Evolutionary conservation across 2,113 vertebrate genomes (phyloP).

Genomic region (Solenodon paradoxus): DNA sequence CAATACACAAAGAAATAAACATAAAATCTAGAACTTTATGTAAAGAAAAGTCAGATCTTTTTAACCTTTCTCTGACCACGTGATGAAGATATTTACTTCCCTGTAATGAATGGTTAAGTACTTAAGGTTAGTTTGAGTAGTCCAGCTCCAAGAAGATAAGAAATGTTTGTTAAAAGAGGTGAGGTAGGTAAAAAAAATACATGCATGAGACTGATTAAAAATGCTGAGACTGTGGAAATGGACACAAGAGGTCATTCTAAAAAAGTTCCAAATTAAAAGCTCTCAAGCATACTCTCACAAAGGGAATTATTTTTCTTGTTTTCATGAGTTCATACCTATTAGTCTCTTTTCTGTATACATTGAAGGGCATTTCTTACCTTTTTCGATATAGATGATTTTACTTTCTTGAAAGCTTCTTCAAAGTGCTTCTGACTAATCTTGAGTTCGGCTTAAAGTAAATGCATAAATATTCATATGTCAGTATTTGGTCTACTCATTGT

Average conservation of each 20-base stretch:
- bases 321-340: not conserved
- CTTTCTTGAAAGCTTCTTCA: slow-evolving; percentile 92
- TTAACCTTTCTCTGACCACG: not conserved
- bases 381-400: slow-evolving; percentile 91
- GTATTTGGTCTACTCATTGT: not conserved
- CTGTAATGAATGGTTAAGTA: not conserved
- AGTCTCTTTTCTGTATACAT: not conserved
- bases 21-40: not conserved
- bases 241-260: no score
- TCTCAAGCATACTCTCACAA: not conserved
- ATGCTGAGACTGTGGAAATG: not conserved
- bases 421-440: slow-evolving; percentile 89
- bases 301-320: not conserved
- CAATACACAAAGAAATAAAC: not conserved
- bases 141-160: not conserved
- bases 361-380: slow-evolving; percentile 85
- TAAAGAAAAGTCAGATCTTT: not conserved
- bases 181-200: not conserved
- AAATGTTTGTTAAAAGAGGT: not conserved
- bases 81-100: not conserved
- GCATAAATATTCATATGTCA: not conserved
- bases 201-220: not conserved
- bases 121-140: not conserved
- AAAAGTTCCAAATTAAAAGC: not conserved
- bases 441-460: slow-evolving; percentile 80